Conservation (phyloP, 2,797 vertebrate genomes). For the Sebastes hubbsi region DNA sequence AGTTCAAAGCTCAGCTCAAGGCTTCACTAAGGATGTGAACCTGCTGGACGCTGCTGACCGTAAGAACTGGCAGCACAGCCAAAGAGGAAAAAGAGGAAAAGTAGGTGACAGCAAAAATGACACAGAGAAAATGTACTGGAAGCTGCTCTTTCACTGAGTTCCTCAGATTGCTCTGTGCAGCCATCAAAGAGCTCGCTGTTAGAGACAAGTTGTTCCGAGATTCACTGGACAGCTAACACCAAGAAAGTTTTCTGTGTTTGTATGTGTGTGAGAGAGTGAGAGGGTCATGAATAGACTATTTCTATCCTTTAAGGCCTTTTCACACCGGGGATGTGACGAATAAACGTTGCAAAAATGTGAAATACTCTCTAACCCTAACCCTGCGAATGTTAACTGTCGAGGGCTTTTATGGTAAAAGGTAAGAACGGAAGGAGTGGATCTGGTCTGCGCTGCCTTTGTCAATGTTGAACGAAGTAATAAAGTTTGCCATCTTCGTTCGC, state of each 20-base stretch:
- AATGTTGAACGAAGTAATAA: no score
- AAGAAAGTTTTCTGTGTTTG: neutral
- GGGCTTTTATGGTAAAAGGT: no score
- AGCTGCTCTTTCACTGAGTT: constrained; percentile 30
- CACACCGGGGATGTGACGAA: neutral
- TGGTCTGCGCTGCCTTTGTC: no score
- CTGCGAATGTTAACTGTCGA: no score
- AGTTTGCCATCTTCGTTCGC: no score
- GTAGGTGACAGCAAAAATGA: constrained; percentile 47
- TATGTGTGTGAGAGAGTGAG: neutral
- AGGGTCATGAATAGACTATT: neutral
- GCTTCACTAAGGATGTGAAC: constrained; percentile 40
- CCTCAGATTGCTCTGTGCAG: constrained; percentile 32
- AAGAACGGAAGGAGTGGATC: no score
- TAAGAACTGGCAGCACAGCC: constrained; percentile 32
- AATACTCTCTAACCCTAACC: no score
- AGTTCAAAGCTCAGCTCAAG: constrained; percentile 61
- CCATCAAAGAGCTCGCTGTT: constrained; percentile 31
- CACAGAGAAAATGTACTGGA: constrained; percentile 39
- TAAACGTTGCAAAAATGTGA: no score
- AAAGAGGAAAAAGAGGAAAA: constrained; percentile 32
- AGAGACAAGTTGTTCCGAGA: constrained; percentile 27
- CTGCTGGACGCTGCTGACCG: constrained; percentile 34
- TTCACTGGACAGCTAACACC: constrained; percentile 20
- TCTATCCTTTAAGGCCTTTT: neutral